Evolutionary conservation across 2,113 vertebrate genomes (phyloP).

Genomic region (Lamprotornis superbus): DNA sequence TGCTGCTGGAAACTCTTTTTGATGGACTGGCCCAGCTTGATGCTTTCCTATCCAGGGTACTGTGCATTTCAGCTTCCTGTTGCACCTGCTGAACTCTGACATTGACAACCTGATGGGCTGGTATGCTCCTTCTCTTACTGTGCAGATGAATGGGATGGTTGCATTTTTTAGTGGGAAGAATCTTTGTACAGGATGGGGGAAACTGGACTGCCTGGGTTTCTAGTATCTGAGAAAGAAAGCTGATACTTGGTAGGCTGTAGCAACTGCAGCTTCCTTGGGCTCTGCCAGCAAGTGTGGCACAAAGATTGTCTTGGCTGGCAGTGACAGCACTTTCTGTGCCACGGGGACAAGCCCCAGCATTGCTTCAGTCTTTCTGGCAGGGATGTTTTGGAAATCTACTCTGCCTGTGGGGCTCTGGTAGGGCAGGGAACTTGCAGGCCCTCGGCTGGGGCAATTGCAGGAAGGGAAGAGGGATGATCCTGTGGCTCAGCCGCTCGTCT

Average conservation of each 20-base stretch:
- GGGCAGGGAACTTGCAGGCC: background rate
- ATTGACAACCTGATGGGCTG: background rate
- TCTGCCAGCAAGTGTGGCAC: background rate
- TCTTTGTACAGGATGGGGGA: background rate
- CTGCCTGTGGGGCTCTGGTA: background rate
- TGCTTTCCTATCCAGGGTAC: background rate
- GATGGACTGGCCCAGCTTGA: background rate
- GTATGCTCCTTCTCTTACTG: background rate
- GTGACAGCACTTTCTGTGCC: background rate
- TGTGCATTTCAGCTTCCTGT: background rate
- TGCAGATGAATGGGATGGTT: background rate
- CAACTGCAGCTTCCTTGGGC: background rate
- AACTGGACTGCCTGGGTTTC: background rate
- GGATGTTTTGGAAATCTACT: background rate
- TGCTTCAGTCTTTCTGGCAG: background rate
- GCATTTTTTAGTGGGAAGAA: background rate
- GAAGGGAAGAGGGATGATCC: background rate
- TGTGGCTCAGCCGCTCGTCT: background rate
- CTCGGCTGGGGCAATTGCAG: background rate
- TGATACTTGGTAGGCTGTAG: background rate
- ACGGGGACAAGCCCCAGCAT: background rate
- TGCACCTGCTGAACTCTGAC: background rate
- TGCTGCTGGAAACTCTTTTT: background rate
- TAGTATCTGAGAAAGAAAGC: background rate
- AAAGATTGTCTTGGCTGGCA: background rate